Evolutionary conservation across 1,140 invertebrate species (phyloP).

Genomic region (Trypoxylus dichotomus): DNA sequence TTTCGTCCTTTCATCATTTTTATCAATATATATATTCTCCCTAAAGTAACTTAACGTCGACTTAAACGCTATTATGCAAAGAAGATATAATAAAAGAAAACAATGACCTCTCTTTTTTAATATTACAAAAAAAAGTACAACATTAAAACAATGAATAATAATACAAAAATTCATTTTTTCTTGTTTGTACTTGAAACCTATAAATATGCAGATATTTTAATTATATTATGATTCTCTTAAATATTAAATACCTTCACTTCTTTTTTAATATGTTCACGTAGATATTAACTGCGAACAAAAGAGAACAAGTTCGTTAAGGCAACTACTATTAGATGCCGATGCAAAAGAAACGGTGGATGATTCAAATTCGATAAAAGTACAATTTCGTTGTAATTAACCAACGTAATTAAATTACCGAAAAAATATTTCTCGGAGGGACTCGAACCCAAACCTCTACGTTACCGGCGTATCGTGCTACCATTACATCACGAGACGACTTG

Average conservation of each 20-base stretch:
- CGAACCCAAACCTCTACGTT: too few species aligned
- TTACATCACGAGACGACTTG: too few species aligned
- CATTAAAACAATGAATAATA: slow-evolving; percentile 26
- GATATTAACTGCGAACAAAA: slow-evolving; percentile 26
- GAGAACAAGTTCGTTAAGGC: neutral
- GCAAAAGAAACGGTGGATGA: too few species aligned
- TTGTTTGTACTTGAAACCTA: slow-evolving; percentile 16
- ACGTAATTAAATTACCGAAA: too few species aligned
- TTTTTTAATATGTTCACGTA: slow-evolving; percentile 23
- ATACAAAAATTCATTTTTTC: slow-evolving; percentile 22
- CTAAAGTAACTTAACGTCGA: neutral
- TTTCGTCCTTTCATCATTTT: neutral
- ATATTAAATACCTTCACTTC: neutral
- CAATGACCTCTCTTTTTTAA: neutral
- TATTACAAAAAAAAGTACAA: slow-evolving; percentile 22
- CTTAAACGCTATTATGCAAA: neutral
- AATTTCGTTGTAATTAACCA: too few species aligned
- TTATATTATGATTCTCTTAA: slow-evolving; percentile 14
- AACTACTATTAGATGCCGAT: neutral
- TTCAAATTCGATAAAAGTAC: too few species aligned
- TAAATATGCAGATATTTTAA: neutral
- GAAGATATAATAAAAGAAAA: neutral
- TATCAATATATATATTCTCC: slow-evolving; percentile 4
- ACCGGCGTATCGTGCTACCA: too few species aligned
- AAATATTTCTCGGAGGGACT: too few species aligned